Evolutionary conservation across 2,888 invertebrate species (phyloP).

Genomic region (Tachystola acroxantha): DNA sequence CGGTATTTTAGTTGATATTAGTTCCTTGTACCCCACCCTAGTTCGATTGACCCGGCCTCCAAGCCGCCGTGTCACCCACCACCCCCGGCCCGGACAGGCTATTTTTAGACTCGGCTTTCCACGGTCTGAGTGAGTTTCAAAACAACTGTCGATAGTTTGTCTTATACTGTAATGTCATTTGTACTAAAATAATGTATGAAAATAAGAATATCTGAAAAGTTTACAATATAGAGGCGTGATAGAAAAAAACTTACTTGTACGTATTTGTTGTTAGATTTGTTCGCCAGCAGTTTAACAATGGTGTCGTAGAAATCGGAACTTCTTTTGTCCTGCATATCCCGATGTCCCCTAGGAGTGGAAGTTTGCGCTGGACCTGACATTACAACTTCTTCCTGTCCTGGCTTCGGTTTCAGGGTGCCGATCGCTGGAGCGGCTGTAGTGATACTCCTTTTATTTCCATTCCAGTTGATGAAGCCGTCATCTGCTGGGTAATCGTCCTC

Average conservation of each 20-base stretch:
- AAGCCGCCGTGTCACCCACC: conserved; percentile 62
- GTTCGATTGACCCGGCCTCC: conserved; percentile 68
- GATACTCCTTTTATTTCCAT: conserved; percentile 67
- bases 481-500: conserved; percentile 68
- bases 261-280: conserved; percentile 56
- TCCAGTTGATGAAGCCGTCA: conserved; percentile 74
- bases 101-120: conserved; percentile 69
- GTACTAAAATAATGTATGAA: no score
- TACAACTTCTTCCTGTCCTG: conserved; percentile 82
- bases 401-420: conserved; percentile 31
- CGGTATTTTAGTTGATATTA: conserved; percentile 3
- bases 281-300: conserved; percentile 67
- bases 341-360: conserved; percentile 43
- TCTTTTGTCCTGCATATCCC: conserved; percentile 39
- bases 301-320: conserved; percentile 67
- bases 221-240: not conserved
- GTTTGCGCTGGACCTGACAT: conserved; percentile 78
- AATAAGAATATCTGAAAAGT: no score
- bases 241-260: conserved; percentile 72
- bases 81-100: conserved; percentile 63
- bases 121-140: conserved; percentile 39
- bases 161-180: conserved; percentile 1
- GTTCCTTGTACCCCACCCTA: conserved; percentile 31
- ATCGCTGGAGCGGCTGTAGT: conserved; percentile 50
- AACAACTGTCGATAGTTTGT: conserved; percentile 27